Evolutionary conservation across 2,113 vertebrate genomes (phyloP).

Genomic region (Atherinomorus stipes): DNA sequence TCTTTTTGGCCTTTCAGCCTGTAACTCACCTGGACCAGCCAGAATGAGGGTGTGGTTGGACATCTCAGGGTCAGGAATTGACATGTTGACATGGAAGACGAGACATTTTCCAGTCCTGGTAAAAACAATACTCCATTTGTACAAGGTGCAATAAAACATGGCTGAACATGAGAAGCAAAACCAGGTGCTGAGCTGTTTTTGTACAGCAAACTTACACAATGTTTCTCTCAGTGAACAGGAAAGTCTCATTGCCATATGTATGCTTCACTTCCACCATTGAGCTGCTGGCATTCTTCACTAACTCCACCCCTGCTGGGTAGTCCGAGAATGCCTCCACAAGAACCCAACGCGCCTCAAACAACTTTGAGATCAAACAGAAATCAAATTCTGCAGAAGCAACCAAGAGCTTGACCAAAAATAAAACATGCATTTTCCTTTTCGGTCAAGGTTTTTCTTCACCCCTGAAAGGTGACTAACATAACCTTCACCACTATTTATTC

Average conservation of each 20-base stretch:
- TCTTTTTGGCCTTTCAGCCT: neutral
- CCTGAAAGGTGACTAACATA: too few relatives aligned
- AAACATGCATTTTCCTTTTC: too few relatives aligned
- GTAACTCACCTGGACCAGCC: slow-evolving; percentile 7
- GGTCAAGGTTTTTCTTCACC: too few relatives aligned
- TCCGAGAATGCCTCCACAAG: slow-evolving; percentile 25
- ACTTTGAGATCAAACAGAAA: neutral
- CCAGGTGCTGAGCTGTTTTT: too few relatives aligned
- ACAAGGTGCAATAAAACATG: neutral
- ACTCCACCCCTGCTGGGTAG: neutral
- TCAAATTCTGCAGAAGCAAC: neutral
- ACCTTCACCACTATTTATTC: neutral
- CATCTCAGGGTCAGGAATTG: neutral
- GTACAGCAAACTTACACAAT: slow-evolving; percentile 1
- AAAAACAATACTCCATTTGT: neutral
- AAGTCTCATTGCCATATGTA: slow-evolving; percentile 2
- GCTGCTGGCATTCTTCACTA: slow-evolving; percentile 12
- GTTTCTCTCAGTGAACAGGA: slow-evolving; percentile 11
- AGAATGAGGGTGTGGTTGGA: slow-evolving; percentile 28
- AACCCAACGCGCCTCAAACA: slow-evolving; percentile 16
- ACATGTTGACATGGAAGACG: slow-evolving; percentile 13
- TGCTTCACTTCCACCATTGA: slow-evolving; percentile 8
- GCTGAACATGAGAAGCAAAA: too few relatives aligned
- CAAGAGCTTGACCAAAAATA: too few relatives aligned
- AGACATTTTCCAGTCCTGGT: slow-evolving; percentile 20